Percentiles rank a stretch among this genome's conserved stretches.
Conservation (phyloP, 64 coral and sea anemone genomes). For the Porites australiensis region DNA sequence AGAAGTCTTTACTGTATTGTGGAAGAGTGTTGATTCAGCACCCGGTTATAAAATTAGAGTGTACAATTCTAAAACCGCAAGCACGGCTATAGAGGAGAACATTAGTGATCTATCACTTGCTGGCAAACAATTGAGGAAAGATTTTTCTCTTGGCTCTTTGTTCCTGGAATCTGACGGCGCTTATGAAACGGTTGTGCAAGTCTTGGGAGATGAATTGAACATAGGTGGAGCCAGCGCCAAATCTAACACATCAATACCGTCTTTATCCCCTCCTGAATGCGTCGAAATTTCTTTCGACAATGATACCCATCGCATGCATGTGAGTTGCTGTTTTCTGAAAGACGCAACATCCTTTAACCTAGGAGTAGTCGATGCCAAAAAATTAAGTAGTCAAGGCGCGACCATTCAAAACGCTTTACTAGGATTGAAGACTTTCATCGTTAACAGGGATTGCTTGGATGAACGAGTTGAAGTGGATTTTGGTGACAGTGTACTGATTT, state of each 20-base stretch:
- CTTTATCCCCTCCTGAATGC: background rate
- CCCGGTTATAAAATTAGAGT: background rate
- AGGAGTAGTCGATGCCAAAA: constrained; percentile 10
- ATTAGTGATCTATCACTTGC: background rate
- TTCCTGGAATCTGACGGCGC: background rate
- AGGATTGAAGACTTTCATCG: background rate
- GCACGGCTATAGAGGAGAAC: background rate
- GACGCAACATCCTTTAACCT: background rate
- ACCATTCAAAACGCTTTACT: background rate
- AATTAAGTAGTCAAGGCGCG: background rate
- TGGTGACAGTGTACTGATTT: background rate
- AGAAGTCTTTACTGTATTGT: background rate
- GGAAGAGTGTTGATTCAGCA: constrained; percentile 16
- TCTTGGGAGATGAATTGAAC: background rate
- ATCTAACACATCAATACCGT: background rate
- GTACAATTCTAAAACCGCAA: constrained; percentile 6
- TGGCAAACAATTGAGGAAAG: constrained; percentile 6
- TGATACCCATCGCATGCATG: background rate
- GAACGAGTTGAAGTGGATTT: background rate
- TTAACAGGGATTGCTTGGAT: background rate
- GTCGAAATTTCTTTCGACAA: background rate
- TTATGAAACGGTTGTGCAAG: background rate
- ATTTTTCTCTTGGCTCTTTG: background rate
- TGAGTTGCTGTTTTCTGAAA: background rate
- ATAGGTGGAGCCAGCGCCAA: constrained; percentile 12